Evolutionary conservation across 2,113 vertebrate species (phyloP).

Genomic region (Bettongia penicillata): DNA sequence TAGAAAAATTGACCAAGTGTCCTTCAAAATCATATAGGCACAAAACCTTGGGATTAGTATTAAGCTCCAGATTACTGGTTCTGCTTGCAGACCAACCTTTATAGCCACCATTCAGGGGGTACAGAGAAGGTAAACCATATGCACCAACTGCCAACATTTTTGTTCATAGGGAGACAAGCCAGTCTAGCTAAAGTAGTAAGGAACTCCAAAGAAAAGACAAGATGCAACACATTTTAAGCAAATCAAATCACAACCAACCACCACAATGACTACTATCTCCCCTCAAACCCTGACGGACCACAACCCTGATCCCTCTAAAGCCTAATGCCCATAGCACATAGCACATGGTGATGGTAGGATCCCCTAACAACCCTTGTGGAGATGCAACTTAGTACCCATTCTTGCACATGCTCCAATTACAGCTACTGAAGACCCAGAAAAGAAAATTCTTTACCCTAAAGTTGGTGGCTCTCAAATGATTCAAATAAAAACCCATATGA

Average conservation of each 20-base stretch:
- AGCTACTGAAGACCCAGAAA: neutral
- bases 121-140: neutral
- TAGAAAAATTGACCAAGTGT: neutral
- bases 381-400: neutral
- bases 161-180: neutral
- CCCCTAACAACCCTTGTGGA: neutral
- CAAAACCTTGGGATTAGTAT: neutral
- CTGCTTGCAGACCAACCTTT: neutral
- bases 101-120: neutral
- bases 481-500: neutral
- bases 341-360: too few relatives aligned
- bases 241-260: neutral
- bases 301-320: neutral
- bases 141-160: neutral
- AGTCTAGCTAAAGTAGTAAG: neutral
- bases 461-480: neutral
- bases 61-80: neutral
- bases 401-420: neutral
- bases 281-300: neutral
- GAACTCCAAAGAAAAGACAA: neutral
- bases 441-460: neutral
- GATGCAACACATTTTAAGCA: neutral
- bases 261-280: neutral
- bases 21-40: neutral
- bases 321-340: neutral